phyloP scores from a whole-genome alignment of 2,113 vertebrate species.

The Scortum barcoo region DNA sequence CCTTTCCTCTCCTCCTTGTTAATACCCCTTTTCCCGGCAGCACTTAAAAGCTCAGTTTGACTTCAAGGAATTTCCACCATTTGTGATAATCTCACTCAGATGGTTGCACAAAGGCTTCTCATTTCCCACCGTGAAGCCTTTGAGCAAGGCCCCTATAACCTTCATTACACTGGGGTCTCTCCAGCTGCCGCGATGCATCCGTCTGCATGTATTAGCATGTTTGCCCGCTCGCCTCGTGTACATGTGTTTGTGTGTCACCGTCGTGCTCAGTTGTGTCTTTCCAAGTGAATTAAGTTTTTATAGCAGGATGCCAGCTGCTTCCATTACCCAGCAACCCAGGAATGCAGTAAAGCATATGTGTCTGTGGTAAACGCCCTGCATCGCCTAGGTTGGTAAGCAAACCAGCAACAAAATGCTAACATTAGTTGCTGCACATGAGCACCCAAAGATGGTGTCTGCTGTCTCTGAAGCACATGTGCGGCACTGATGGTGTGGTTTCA shows the following conservation, averaged over 20 bases:
- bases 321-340: slow-evolving; percentile 66
- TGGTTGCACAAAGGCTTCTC: slow-evolving; percentile 6
- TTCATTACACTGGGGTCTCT: not conserved
- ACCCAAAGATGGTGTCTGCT: not conserved
- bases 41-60: slow-evolving; percentile 18
- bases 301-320: slow-evolving; percentile 69
- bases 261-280: slow-evolving; percentile 32
- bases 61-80: slow-evolving; percentile 14
- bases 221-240: slow-evolving; percentile 45
- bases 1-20: not conserved
- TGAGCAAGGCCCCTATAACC: slow-evolving; percentile 36
- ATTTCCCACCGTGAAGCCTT: slow-evolving; percentile 23
- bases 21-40: not conserved
- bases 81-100: slow-evolving; percentile 10
- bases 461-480: slow-evolving; percentile 5
- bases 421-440: slow-evolving; percentile 30
- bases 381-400: slow-evolving; percentile 43
- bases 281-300: slow-evolving; percentile 68
- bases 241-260: slow-evolving; percentile 29
- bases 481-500: slow-evolving; percentile 23
- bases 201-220: slow-evolving; percentile 38
- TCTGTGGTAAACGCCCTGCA: slow-evolving; percentile 50
- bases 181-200: not conserved
- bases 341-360: slow-evolving; percentile 64
- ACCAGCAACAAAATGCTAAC: slow-evolving; percentile 48